Conservation (phyloP, 2,888 invertebrate genomes). For the Hirudinaria manillensis region DNA sequence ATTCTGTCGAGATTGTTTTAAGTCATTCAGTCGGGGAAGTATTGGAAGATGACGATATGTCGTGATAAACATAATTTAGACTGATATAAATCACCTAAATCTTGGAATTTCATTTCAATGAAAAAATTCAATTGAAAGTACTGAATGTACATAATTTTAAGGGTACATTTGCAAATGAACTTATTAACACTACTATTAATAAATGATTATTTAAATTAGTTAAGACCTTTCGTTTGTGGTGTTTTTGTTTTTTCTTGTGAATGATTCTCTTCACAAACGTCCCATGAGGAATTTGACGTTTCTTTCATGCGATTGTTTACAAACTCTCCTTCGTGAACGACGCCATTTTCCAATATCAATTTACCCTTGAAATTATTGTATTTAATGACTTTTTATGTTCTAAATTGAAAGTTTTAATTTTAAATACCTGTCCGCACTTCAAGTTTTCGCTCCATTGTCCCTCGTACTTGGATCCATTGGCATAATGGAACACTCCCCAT, state of each 20-base stretch:
- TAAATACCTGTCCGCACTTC: conserved; percentile 52
- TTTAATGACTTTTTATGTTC: not conserved
- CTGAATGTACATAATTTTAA: no score
- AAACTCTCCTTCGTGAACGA: conserved; percentile 53
- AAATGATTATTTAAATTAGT: no score
- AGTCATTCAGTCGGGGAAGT: no score
- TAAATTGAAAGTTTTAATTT: not conserved
- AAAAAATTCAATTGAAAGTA: no score
- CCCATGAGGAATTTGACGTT: conserved; percentile 50
- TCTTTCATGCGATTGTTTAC: conserved; percentile 53
- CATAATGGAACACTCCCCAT: conserved; percentile 52
- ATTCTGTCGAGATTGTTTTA: no score
- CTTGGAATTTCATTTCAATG: no score
- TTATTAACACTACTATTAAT: no score
- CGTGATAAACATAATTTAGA: not conserved
- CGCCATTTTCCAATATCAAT: conserved; percentile 54
- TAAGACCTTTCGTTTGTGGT: conserved; percentile 48
- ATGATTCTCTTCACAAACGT: conserved; percentile 50
- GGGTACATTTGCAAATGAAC: no score
- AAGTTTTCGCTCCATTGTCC: conserved; percentile 53
- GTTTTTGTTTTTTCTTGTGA: conserved; percentile 49
- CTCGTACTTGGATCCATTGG: conserved; percentile 54
- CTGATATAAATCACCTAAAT: no score
- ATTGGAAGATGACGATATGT: not conserved
- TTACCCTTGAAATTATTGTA: conserved; percentile 46